Conservation (phyloP, 2,113 vertebrate species). For the Sebastes schlegelii region DNA sequence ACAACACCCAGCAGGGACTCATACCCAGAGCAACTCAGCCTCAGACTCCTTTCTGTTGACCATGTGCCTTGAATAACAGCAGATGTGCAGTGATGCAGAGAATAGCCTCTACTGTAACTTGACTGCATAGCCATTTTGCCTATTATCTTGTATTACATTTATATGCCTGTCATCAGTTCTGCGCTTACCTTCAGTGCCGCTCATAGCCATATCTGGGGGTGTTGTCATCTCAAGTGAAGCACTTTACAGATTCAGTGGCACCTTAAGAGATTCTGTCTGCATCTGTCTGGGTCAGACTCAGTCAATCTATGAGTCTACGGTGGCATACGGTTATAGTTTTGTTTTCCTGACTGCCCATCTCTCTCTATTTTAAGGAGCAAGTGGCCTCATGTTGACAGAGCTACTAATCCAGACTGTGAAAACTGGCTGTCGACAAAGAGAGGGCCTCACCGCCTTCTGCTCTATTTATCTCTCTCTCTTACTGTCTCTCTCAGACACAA, state of each 20-base stretch:
- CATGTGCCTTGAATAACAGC: background rate
- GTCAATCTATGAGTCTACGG: conserved; percentile 32
- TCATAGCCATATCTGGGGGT: conserved; percentile 50
- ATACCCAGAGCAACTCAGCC: background rate
- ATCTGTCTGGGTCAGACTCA: conserved; percentile 26
- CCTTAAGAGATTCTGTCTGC: conserved; percentile 15
- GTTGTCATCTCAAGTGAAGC: conserved; percentile 28
- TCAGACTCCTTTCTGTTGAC: background rate
- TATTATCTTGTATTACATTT: background rate
- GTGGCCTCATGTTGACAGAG: conserved; percentile 60
- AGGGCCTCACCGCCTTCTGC: conserved; percentile 2
- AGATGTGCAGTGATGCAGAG: background rate
- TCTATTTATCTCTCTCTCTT: conserved; percentile 13
- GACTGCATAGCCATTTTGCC: background rate
- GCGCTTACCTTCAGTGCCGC: conserved; percentile 71
- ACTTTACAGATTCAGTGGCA: background rate
- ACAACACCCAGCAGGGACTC: background rate
- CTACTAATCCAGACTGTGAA: conserved; percentile 72
- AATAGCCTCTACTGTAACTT: background rate
- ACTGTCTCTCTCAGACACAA: background rate
- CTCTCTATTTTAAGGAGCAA: conserved; percentile 75
- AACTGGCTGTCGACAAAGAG: conserved; percentile 66
- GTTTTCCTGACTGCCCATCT: conserved; percentile 64
- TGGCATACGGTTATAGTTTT: conserved; percentile 42
- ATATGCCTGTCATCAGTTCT: background rate